Conservation (phyloP, 2,888 invertebrate species). For the Frankliniella intonsa region DNA sequence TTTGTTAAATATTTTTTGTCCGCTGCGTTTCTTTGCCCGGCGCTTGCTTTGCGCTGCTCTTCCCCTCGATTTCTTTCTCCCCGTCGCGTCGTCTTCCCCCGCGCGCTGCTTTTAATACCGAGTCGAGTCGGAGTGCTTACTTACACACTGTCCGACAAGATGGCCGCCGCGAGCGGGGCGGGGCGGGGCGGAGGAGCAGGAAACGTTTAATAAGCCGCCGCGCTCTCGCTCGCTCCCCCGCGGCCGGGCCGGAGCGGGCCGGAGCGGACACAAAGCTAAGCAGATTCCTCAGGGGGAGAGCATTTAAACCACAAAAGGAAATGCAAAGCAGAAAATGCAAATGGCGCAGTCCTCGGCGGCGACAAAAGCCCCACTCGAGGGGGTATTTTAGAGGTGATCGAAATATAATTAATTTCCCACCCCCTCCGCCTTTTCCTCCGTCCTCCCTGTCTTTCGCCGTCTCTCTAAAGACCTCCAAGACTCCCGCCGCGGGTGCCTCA, state of each 20-base stretch:
- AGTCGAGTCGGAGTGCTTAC: neutral
- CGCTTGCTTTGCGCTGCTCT: too few relatives aligned
- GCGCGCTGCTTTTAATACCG: too few relatives aligned
- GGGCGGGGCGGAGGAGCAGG: neutral
- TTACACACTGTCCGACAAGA: neutral
- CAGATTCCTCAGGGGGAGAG: slow-evolving; percentile 13
- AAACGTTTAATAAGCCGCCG: slow-evolving; percentile 4
- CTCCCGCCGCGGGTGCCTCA: too few relatives aligned
- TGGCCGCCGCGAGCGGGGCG: neutral
- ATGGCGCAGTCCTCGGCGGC: neutral
- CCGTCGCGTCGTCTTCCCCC: neutral
- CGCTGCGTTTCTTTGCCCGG: too few relatives aligned
- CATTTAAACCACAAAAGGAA: slow-evolving; percentile 23
- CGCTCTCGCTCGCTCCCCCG: neutral
- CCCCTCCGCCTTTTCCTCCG: neutral
- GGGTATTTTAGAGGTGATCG: neutral
- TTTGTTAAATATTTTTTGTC: neutral
- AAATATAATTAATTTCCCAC: neutral
- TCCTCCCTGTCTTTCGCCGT: too few relatives aligned
- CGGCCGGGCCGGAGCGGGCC: neutral
- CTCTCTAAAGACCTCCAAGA: too few relatives aligned
- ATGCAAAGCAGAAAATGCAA: neutral
- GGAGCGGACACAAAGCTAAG: neutral
- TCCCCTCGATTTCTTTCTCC: neutral
- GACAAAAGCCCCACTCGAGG: neutral